Percentiles rank a stretch among this genome's conserved stretches.
These are phyloP conservation scores for Micronycteris hirsuta DNA, from an alignment of 2,113 vertebrate species.

Conservation along the genomic window DNA sequence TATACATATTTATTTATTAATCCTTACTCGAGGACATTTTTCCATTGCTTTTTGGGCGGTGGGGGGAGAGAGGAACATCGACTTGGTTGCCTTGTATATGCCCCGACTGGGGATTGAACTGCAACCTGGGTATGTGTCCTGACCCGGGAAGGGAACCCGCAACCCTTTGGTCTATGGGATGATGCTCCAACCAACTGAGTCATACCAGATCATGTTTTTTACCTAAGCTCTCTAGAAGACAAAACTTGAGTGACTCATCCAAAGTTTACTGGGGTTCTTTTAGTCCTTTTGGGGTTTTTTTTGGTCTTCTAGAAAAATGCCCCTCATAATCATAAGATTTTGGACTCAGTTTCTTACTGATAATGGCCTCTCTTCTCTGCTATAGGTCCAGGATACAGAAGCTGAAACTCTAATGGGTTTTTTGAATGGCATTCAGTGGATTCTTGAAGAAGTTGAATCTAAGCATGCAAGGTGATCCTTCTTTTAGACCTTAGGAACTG, in stretches of 20 bases:
- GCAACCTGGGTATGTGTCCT: too few species aligned
- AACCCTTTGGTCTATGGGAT: too few species aligned
- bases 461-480: constrained; percentile 73
- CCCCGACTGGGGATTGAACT: too few species aligned
- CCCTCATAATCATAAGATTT: neutral
- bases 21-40: too few species aligned
- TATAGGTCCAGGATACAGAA: constrained; percentile 89
- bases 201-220: neutral
- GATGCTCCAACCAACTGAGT: too few species aligned
- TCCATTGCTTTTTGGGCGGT: too few species aligned
- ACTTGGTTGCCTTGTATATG: too few species aligned
- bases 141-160: too few species aligned
- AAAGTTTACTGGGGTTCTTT: neutral
- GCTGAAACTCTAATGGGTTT: constrained; percentile 89
- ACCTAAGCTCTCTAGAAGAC: neutral
- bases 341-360: neutral
- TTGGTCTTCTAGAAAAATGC: neutral
- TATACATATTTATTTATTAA: neutral
- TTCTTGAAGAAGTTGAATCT: constrained; percentile 87
- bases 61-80: too few species aligned
- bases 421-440: constrained; percentile 90
- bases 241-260: neutral
- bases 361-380: neutral
- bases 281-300: neutral
- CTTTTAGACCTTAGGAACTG: neutral